Evolutionary conservation across 2,888 invertebrate genomes (phyloP).

Genomic region (Iselma pallidipennis): DNA sequence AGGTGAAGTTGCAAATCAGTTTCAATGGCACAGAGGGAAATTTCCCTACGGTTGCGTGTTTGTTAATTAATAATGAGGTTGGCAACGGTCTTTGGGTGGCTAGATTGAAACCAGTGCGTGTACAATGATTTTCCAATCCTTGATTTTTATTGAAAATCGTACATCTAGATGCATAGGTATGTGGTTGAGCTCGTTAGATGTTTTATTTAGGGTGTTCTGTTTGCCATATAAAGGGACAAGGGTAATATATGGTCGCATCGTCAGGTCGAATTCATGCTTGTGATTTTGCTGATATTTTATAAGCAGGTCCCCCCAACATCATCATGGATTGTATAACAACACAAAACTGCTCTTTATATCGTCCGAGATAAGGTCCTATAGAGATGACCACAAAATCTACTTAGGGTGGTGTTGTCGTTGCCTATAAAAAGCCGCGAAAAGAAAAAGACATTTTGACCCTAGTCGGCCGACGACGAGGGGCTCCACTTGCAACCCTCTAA

Average conservation of each 20-base stretch:
- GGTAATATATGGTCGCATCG: constrained; percentile 37
- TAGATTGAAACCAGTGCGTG: neutral
- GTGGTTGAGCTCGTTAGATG: constrained; percentile 3
- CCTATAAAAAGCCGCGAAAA: constrained; percentile 50
- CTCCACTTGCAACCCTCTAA: constrained; percentile 42
- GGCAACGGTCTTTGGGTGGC: neutral
- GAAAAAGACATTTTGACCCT: constrained; percentile 52
- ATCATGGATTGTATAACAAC: constrained; percentile 28
- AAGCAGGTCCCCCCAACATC: constrained; percentile 33
- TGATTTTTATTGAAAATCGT: neutral
- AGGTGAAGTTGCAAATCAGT: constrained; percentile 8
- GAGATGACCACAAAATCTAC: constrained; percentile 41
- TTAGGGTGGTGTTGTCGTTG: constrained; percentile 33
- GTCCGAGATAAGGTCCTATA: constrained; percentile 32
- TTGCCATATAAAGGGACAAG: constrained; percentile 26
- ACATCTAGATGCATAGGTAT: no score
- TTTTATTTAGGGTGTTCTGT: neutral
- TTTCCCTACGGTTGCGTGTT: constrained; percentile 10
- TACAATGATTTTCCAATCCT: neutral
- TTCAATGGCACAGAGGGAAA: constrained; percentile 7
- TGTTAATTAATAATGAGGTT: constrained; percentile 19
- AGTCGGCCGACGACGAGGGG: constrained; percentile 36
- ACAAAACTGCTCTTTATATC: constrained; percentile 37
- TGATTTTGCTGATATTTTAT: constrained; percentile 41
- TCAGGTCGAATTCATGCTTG: constrained; percentile 37